These are phyloP conservation scores for Meandrusa payeni DNA, from an alignment of 2,888 invertebrate species.

Conservation along the genomic window DNA sequence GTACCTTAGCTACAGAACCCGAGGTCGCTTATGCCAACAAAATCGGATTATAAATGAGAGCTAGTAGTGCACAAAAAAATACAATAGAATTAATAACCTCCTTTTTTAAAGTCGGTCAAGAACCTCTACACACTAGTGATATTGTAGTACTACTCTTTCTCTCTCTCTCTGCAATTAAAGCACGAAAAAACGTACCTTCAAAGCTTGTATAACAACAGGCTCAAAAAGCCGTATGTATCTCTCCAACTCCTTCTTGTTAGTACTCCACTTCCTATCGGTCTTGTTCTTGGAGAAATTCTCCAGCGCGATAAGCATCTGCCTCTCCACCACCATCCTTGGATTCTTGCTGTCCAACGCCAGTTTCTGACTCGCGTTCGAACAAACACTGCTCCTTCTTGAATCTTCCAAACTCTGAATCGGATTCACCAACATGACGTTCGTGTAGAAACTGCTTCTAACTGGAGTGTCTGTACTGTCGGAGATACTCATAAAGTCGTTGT, in stretches of 20 bases:
- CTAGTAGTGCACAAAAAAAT: no score
- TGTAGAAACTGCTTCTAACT: constrained; percentile 42
- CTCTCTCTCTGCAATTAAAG: no score
- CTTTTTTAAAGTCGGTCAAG: no score
- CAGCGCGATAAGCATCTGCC: constrained; percentile 59
- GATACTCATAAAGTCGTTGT: constrained; percentile 62
- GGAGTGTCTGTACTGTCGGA: constrained; percentile 31
- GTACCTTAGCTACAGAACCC: no score
- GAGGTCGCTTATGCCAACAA: no score
- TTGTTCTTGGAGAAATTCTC: constrained; percentile 71
- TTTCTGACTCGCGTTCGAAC: constrained; percentile 60
- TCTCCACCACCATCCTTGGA: constrained; percentile 58
- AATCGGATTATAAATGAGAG: no score
- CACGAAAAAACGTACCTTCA: constrained; percentile 86
- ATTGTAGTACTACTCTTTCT: no score
- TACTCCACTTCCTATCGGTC: constrained; percentile 70
- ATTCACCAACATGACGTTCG: constrained; percentile 59
- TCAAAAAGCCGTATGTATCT: constrained; percentile 96
- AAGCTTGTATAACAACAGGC: constrained; percentile 95
- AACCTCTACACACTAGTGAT: no score
- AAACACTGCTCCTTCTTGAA: constrained; percentile 50
- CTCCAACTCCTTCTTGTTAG: constrained; percentile 78
- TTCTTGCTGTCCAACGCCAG: constrained; percentile 53
- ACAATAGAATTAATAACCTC: no score
- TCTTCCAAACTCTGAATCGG: constrained; percentile 34